Evolutionary conservation across 2,888 invertebrate species (phyloP).

Genomic region (Drosophila gaucha): DNA sequence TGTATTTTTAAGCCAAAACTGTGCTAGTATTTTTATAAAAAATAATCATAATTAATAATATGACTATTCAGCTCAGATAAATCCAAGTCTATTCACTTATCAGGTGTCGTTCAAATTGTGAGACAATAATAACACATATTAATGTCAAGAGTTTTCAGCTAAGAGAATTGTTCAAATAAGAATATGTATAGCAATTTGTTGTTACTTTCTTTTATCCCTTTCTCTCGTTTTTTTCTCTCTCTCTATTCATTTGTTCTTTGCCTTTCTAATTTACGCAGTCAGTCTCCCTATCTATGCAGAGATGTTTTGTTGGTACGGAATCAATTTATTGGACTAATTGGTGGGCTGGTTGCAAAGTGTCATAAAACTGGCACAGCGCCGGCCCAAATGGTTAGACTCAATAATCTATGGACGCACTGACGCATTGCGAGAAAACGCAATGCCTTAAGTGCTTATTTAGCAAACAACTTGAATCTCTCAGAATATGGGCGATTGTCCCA

Average conservation of each 20-base stretch:
- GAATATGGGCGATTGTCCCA: not conserved
- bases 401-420: slow-evolving; percentile 58
- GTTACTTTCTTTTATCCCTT: not conserved
- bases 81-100: too few species aligned
- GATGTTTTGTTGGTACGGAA: slow-evolving; percentile 5
- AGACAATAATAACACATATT: too few species aligned
- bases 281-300: not conserved
- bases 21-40: too few species aligned
- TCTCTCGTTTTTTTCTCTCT: not conserved
- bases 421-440: slow-evolving; percentile 55
- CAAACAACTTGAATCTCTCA: slow-evolving; percentile 43
- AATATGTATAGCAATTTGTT: too few species aligned
- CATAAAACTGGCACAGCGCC: slow-evolving; percentile 48
- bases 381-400: slow-evolving; percentile 40
- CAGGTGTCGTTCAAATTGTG: too few species aligned
- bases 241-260: not conserved
- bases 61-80: too few species aligned
- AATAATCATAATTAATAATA: too few species aligned
- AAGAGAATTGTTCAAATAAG: not conserved
- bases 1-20: too few species aligned
- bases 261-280: not conserved
- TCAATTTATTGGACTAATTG: slow-evolving; percentile 13
- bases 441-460: slow-evolving; percentile 59
- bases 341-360: slow-evolving; percentile 38
- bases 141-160: not conserved